Base-by-base conservation (phyloP, 30 jellyfish, hydroid and myxozoan species). In the Cassiopea xamachana region DNA sequence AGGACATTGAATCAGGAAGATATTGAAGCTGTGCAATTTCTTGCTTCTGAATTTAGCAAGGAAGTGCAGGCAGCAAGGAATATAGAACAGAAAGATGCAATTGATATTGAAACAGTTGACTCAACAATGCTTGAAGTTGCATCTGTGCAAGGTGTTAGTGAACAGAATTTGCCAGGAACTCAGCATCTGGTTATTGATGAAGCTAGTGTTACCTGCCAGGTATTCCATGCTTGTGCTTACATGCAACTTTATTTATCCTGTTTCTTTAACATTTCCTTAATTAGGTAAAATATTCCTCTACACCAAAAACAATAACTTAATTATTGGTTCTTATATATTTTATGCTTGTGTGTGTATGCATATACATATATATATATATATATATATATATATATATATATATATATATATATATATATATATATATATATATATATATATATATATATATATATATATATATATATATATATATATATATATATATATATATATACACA, bases 31-130 rank as follows among this genome's bases (percentile, higher is more conserved):
- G 94, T 76, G 39, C 79, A 87, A 69, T 87, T 87, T 51, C 78
- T 87, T 10, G 94, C 94, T 13, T 67, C 94, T 50, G 94, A 87
- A 60, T 87, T 87, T 58, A 77, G 89, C 77, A 87, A 87, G 48
- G 94, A 87, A 62, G 46, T 48, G 7, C 73, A 72, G 75, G 60
- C 71, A 62, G 17, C 88, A 1, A 76, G 69, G 60, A 7, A 3
- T 46, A 45, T 74, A n/a, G 94, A 87, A 6, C 89, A 64, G 27
- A 87, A 87, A 55, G 84, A n/a, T 7, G 18, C 49, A 58, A 17
- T 44, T 43, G 94, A 75, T 0, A 19, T 79, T 8, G 94, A 87
- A 44, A 87, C 88, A 27, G 82, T 87, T 45, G 94, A 87, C 67
- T 80, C 82, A 19, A 87, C 79, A 17, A 74, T 87, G 87, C 69